Percentiles rank a stretch among this genome's conserved stretches.
phyloP scores from a whole-genome alignment of 2,113 vertebrate genomes.

The Heptranchias perlo region DNA sequence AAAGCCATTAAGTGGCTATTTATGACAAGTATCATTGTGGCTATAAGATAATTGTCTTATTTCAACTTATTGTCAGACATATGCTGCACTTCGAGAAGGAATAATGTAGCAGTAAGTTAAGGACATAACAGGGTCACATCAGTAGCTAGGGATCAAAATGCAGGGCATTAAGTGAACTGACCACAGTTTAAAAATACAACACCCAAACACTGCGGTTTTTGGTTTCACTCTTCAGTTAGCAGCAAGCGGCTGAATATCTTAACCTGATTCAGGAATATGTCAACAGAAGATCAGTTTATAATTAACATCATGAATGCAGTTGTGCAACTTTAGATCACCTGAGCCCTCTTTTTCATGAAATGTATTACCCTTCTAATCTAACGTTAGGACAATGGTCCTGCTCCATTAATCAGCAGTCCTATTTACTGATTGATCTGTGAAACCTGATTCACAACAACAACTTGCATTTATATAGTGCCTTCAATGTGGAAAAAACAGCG shows the following conservation, averaged over 20 bases:
- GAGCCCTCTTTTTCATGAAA: background rate
- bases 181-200: background rate
- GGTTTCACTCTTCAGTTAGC: background rate
- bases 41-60: background rate
- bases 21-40: background rate
- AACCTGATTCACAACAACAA: background rate
- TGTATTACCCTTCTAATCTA: background rate
- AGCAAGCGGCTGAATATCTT: background rate
- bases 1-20: background rate
- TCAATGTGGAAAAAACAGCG: background rate
- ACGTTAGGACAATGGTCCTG: background rate
- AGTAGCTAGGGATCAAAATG: background rate
- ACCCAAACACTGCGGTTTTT: background rate
- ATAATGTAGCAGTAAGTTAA: background rate
- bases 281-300: slow-evolving; percentile 19
- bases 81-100: too few relatives aligned
- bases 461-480: background rate
- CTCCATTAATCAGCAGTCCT: background rate
- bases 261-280: slow-evolving; percentile 10
- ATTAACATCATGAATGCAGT: slow-evolving; percentile 16
- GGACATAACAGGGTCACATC: background rate
- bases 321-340: background rate
- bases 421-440: background rate
- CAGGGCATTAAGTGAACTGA: background rate
- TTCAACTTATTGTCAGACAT: background rate